phyloP scores from a whole-genome alignment of 2,797 vertebrate genomes.

The Sciurus carolinensis region DNA sequence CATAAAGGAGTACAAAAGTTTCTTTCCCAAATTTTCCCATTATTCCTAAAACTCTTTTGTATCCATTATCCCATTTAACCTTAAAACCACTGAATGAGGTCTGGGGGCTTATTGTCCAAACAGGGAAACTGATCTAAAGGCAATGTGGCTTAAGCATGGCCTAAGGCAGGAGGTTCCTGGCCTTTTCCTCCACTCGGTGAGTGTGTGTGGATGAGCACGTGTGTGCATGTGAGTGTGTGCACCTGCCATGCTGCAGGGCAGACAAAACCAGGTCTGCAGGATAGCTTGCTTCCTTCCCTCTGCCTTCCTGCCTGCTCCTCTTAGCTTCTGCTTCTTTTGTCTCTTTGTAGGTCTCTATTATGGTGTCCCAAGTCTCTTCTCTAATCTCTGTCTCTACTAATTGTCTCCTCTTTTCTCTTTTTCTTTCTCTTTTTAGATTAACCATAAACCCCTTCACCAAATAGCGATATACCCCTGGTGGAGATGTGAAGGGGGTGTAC shows the following conservation, averaged over 20 bases:
- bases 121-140: neutral
- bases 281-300: neutral
- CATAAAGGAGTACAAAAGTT: neutral
- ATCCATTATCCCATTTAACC: neutral
- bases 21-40: neutral
- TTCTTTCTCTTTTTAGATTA: neutral
- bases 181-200: neutral
- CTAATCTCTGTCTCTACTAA: neutral
- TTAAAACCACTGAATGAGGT: neutral
- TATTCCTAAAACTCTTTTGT: constrained; percentile 17
- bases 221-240: neutral
- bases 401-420: constrained; percentile 7
- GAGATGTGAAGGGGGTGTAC: neutral
- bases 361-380: neutral
- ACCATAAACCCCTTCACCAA: neutral
- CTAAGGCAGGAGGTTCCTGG: neutral
- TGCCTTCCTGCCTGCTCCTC: neutral
- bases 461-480: neutral
- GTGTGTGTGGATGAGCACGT: no score
- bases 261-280: neutral
- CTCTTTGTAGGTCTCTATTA: neutral
- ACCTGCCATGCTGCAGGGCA: neutral
- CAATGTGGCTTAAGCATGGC: neutral
- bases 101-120: neutral
- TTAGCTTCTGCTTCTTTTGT: neutral